Percentiles rank a stretch among this genome's conserved stretches.
Evolutionary conservation across 2,113 vertebrate species (phyloP).

Genomic region (Xiphophorus couchianus): DNA sequence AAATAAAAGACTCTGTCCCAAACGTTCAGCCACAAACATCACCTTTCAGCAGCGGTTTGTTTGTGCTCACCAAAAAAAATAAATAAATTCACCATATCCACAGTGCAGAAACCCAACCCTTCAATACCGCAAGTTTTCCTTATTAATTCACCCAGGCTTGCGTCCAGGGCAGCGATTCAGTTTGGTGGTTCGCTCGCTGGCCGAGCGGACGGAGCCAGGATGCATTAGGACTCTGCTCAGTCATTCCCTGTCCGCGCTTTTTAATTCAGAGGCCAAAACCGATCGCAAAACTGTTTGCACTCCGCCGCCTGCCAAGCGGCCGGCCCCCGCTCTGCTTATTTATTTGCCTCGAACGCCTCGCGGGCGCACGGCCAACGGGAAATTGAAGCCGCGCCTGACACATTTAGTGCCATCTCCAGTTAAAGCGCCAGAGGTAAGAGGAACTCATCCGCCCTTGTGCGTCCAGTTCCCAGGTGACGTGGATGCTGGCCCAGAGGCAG

Average conservation of each 20-base stretch:
- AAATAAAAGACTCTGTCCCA: not conserved
- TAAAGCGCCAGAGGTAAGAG: slow-evolving; percentile 15
- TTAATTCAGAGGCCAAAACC: slow-evolving; percentile 58
- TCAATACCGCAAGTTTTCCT: slow-evolving; percentile 19
- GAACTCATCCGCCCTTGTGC: slow-evolving; percentile 28
- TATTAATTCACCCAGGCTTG: slow-evolving; percentile 40
- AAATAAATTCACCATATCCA: not conserved
- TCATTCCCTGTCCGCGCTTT: slow-evolving; percentile 56
- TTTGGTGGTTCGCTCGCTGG: slow-evolving; percentile 21
- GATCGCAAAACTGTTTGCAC: slow-evolving; percentile 26
- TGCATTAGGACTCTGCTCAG: slow-evolving; percentile 48
- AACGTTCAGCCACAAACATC: not conserved
- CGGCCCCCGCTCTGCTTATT: slow-evolving; percentile 35
- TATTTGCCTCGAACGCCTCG: slow-evolving; percentile 35
- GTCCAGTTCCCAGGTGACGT: slow-evolving; percentile 96
- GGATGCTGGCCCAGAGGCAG: slow-evolving; percentile 99
- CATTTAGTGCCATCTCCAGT: not conserved
- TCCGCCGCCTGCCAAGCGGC: slow-evolving; percentile 59
- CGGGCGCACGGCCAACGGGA: slow-evolving; percentile 34
- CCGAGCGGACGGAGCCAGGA: slow-evolving; percentile 52
- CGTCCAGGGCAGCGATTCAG: slow-evolving; percentile 30
- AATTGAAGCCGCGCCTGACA: slow-evolving; percentile 9
- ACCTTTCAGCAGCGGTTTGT: not conserved
- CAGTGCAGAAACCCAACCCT: not conserved
- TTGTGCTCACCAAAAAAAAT: not conserved